Base-by-base conservation (phyloP, 2,797 vertebrate genomes). In the Brachymystax lenok region DNA sequence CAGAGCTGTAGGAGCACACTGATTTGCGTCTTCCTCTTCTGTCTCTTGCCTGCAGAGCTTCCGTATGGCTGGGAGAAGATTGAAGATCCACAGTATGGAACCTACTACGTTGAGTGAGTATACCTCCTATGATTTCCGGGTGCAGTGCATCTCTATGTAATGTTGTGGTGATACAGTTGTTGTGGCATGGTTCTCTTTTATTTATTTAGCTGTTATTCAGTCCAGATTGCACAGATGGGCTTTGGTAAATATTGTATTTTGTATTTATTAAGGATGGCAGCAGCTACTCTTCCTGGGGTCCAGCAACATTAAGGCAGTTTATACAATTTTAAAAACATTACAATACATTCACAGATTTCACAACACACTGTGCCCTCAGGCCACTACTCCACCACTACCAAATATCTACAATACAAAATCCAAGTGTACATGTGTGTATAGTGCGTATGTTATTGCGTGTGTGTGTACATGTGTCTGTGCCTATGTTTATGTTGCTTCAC, bases 41-140 rank as follows among this genome's bases (percentile, higher is more conserved):
- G 28, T 73, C n/a, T 69, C 66, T 71, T 54, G 66, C 77, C 90
- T 88, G 1, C 91, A 99, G 98, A 99, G 90, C 96, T 99, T 92
- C 98, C 98, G 68, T 99, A 99, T 40, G 98, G 98, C 81, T 99
- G 98, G 98, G 98, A 99, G 91, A 98, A 96, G 93, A 99, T 99
- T 79, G 97, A 98, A 81, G 98, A 99, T 85, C 98, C 97, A 59
- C 97, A 99, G 67, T 99, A 96, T 0, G 98, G 98, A 81, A 97
- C 94, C 13, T 99, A 99, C 73, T 99, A 96, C 0, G 97, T 99
- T 13, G 98, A 99, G 98, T 99, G 90, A 99, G 98, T 97, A 83
- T 80, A 86, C 46, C 27, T 64, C 30, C 75, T 28, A 27, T 24
- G 52, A 16, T 63, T 76, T 76, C 73, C 76, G 27, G 27, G 5